A percentile compares a stretch with the other conserved stretches of the same genome.
Evolutionary conservation across 2,888 invertebrate genomes (phyloP).

Genomic region (Dryocosmus kuriphilus): DNA sequence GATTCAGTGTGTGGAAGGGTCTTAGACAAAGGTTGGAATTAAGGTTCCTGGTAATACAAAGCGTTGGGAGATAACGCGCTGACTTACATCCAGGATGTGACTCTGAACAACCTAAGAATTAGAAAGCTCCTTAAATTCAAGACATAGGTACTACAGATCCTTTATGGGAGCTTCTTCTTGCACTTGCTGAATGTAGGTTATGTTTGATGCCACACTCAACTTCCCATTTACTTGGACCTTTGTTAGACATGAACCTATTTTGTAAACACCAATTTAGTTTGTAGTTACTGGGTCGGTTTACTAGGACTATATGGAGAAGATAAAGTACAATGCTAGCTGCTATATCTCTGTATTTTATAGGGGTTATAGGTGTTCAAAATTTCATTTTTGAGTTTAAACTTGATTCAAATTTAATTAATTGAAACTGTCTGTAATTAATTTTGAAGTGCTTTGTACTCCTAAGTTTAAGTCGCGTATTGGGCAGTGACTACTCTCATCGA

Average conservation of each 20-base stretch:
- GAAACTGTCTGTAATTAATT: background rate
- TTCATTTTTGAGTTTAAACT: background rate
- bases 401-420: background rate
- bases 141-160: slow-evolving; percentile 41
- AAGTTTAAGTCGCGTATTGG: background rate
- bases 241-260: background rate
- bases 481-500: slow-evolving; percentile 53
- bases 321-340: background rate
- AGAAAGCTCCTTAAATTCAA: slow-evolving; percentile 56
- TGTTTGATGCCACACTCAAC: background rate
- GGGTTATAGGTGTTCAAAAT: background rate
- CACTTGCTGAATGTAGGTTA: slow-evolving; percentile 16
- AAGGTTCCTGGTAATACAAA: slow-evolving; percentile 63
- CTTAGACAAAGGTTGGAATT: slow-evolving; percentile 59
- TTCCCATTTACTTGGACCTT: background rate
- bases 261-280: slow-evolving; percentile 12
- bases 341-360: background rate
- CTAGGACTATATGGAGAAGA: background rate
- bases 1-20: slow-evolving; percentile 48
- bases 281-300: background rate
- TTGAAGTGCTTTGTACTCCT: background rate
- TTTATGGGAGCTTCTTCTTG: slow-evolving; percentile 36
- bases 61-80: slow-evolving; percentile 61
- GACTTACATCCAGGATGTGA: slow-evolving; percentile 59
- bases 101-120: slow-evolving; percentile 54